phyloP scores from a whole-genome alignment of 2,888 invertebrate species.

The Ormia ochracea region DNA sequence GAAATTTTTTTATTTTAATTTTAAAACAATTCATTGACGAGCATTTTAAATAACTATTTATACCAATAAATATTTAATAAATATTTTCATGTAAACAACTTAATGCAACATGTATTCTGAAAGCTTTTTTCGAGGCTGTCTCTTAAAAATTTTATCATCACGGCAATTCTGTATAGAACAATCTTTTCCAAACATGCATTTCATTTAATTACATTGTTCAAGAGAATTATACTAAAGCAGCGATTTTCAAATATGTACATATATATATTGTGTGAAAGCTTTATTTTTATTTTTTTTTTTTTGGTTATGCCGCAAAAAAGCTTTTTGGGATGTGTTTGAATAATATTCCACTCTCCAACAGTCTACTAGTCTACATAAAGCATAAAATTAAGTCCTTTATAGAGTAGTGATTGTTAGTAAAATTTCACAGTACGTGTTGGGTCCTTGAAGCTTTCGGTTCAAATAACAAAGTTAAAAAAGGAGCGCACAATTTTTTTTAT shows the following conservation, averaged over 20 bases:
- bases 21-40: not conserved
- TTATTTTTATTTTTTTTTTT: not conserved
- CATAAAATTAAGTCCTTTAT: constrained; percentile 43
- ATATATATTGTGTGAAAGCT: constrained; percentile 1
- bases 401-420: constrained; percentile 54
- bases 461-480: not conserved
- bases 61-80: not conserved
- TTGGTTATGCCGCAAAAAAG: constrained; percentile 33
- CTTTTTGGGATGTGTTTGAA: constrained; percentile 7
- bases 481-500: constrained; percentile 25
- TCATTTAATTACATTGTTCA: not conserved
- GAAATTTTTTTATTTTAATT: too few species aligned
- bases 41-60: not conserved
- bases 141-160: constrained; percentile 10
- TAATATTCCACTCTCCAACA: constrained; percentile 59
- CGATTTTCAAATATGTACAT: not conserved
- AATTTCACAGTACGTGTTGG: constrained; percentile 73
- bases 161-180: constrained; percentile 41
- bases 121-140: not conserved
- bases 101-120: constrained; percentile 55
- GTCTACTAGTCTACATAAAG: constrained; percentile 34
- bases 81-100: constrained; percentile 9
- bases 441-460: constrained; percentile 69
- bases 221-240: not conserved
- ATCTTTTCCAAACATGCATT: constrained; percentile 35